Evolutionary conservation across 2,888 invertebrate species (phyloP), one percentile per base, ranked within the genome.

Genomic region (Drosophila paramelanica): DNA sequence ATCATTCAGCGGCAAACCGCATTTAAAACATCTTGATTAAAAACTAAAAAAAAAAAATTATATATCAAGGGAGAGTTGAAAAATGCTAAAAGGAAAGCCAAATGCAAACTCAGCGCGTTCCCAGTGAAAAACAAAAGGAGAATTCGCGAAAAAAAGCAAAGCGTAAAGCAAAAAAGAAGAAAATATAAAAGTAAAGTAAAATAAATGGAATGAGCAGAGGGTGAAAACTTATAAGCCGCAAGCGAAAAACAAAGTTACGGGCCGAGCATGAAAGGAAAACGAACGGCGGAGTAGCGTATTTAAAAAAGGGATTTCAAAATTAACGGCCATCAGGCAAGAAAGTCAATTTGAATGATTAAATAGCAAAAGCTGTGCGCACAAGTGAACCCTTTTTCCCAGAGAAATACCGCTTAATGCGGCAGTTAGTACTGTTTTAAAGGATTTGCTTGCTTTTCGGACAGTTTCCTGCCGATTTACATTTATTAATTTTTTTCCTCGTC

Each of bases 341-440:
- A 86, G 81, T 79, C 86, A 82, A 85, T 85, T 88, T 86, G 75
- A 85, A 86, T 85, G 83, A 86, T 85, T 86, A 86, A 86, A 88
- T 75, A 85, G 86, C 53, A 64, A 81, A 69, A 76, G 73, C 85
- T 72, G 76, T 67, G 65, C 49, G 51, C 55, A 51, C 57, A 65
- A 71, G 56, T 70, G 58, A 73, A 77, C 59, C 59, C 64, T 68
- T 78, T 59, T 62, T 20, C 46, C 27, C 31, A 31, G 45, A 41
- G 68, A 83, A 79, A 78, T 66, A 66, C 68, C 85, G 81, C 74
- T 85, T 85, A 82, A 80, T 72, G 71, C 74, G 64, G 72, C 86
- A 69, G 69, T 84, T 85, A 81, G 71, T 79, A 65, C 68, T 67
- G 70, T 77, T 79, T 74, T 36, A 36, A 74, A 70, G 69, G 71